phyloP scores from a whole-genome alignment of 2,113 vertebrate genomes.

The Cyprinus carpio region DNA sequence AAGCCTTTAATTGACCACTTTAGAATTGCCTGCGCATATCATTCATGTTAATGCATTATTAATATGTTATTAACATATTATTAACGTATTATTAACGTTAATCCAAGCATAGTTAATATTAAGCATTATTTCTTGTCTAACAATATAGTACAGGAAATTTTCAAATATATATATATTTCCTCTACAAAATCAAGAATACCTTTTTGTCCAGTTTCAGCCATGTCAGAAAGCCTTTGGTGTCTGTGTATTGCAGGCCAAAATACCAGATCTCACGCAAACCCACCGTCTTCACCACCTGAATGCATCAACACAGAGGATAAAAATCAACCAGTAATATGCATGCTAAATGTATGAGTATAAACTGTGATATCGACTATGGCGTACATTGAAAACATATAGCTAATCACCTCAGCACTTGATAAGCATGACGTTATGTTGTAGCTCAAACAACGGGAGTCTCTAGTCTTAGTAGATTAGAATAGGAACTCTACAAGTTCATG shows the following conservation, averaged over 20 bases:
- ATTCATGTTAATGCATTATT: too few relatives aligned
- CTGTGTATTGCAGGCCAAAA: slow-evolving; percentile 92
- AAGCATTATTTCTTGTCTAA: background rate
- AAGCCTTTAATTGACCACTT: too few relatives aligned
- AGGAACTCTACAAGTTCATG: slow-evolving; percentile 7
- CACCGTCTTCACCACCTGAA: slow-evolving; percentile 91
- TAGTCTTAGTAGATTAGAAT: background rate
- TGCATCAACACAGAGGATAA: background rate
- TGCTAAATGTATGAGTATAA: background rate
- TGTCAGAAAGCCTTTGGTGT: slow-evolving; percentile 85
- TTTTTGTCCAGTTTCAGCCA: slow-evolving; percentile 96
- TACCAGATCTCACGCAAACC: slow-evolving; percentile 95
- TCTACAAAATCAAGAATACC: slow-evolving; percentile 69
- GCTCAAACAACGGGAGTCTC: slow-evolving; percentile 25
- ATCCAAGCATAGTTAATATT: background rate
- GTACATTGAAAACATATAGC: background rate
- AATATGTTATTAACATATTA: background rate
- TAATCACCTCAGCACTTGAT: slow-evolving; percentile 17
- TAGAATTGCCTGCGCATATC: too few relatives aligned
- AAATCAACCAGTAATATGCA: background rate
- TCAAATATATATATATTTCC: too few relatives aligned
- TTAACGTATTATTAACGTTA: background rate
- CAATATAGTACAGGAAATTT: background rate
- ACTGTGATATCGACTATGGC: slow-evolving; percentile 2
- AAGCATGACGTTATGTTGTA: slow-evolving; percentile 26